Evolutionary conservation across 2,888 invertebrate species (phyloP).

Genomic region (Germaria angustata): DNA sequence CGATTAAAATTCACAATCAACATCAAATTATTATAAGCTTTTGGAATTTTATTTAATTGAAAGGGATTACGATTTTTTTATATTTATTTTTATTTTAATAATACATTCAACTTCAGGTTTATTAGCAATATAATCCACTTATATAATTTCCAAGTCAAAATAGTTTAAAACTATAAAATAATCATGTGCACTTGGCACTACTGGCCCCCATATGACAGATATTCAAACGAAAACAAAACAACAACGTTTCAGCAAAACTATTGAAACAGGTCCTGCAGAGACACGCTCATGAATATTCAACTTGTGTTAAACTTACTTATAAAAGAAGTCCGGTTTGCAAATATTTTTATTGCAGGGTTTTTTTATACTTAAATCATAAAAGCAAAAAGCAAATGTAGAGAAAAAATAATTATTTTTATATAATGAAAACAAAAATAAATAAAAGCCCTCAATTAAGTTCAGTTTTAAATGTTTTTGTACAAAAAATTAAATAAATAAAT

Average conservation of each 20-base stretch:
- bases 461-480: no score
- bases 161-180: slow-evolving; percentile 17
- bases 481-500: slow-evolving; percentile 48
- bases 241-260: background rate
- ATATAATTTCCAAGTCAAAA: slow-evolving; percentile 11
- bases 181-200: slow-evolving; percentile 68
- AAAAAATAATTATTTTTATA: background rate
- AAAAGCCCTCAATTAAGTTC: background rate
- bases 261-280: slow-evolving; percentile 25
- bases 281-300: background rate
- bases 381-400: background rate
- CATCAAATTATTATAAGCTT: no score
- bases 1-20: no score
- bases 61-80: no score
- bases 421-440: background rate
- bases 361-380: background rate
- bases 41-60: no score
- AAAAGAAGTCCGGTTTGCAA: slow-evolving; percentile 13
- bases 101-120: background rate
- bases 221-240: background rate
- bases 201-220: slow-evolving; percentile 60
- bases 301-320: no score
- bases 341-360: slow-evolving; percentile 47
- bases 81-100: background rate
- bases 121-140: background rate